Evolutionary conservation across 2,113 vertebrate genomes (phyloP), one percentile per base, ranked within the genome.

Genomic region (Salvelinus sp.): DNA sequence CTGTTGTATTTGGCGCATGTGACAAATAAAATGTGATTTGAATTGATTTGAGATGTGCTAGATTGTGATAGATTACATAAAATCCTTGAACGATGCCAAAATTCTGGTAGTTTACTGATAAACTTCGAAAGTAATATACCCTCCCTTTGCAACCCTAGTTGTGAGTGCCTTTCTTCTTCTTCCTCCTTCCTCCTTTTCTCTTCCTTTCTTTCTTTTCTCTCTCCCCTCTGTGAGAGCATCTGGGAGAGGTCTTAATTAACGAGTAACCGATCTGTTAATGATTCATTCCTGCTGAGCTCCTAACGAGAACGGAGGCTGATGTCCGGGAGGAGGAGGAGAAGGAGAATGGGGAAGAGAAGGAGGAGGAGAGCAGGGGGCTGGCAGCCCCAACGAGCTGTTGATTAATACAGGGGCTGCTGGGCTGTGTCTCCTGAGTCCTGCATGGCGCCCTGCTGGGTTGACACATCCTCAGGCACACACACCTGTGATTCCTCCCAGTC

Each of bases 361-460:
- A 25, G 22, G 22, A 73, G 50, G 66, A 7, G 70, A 28, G 72
- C 50, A 23, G 64, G 54, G 70, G 71, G 75, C 76, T 79, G n/a
- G 73, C 74, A 73, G 82, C 77, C 38, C 78, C 82, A 89, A 88
- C 81, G 77, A 88, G 88, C 83, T 83, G 81, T 83, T 90, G 87
- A 91, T 91, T 90, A 90, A 92, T 88, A 85, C 38, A 58, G 72
- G 72, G 79, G 82, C 79, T 68, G 82, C 79, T 6, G 85, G 78
- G 81, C 79, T 67, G 60, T 33, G 65, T 84, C 83, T 86, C 84
- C 69, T 33, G 82, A 81, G 82, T 33, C 72, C 18, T 70, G 75
- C 80, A 75, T 73, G 38, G 38, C 6, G 7, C 9, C 7, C 38
- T 44, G 73, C 72, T 23, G 70, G 74, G 77, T 76, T 74, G 80